Base-by-base conservation (phyloP, 2,888 invertebrate genomes). In the Hemithea aestivaria region DNA sequence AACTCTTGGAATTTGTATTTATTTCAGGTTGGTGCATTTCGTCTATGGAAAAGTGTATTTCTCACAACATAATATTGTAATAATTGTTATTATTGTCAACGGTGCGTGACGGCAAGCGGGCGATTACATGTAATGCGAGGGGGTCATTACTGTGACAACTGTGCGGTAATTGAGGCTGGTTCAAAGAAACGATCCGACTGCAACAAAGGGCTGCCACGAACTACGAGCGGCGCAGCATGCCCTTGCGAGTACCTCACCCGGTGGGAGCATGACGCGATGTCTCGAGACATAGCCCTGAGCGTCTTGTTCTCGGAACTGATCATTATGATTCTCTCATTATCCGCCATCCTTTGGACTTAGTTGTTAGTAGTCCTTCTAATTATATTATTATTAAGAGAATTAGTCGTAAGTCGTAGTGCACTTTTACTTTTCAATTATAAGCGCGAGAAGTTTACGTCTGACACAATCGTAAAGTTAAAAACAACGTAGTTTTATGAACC, bases 31-130 rank as follows among this genome's bases (percentile, higher is more conserved):
- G 25, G 25, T 41, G 20, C 26, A 34, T 23, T 39, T 29, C 38
- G 30, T 38, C 20, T n/a, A 10, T 33, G 51, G 46, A 4, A 16
- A 46, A 47, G 48, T 57, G 57, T 56, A 63, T 67, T 76, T 74
- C 70, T 66, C 71, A 76, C 68, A 73, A 66, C 16, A 16, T 2
- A 16, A 58, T 62, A 62, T 50, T 50, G 45, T 65, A 56, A 54
- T 57, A 58, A 63, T 64, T 53, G 58, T 69, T 66, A 73, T 70
- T 68, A 70, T 68, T 67, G 71, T 72, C 73, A 63, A 56, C 74
- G 62, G 66, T 73, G 80, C 80, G 77, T 80, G 77, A 76, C 81
- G 67, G 50, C 62, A 49, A 62, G 63, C 71, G 60, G 65, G 68
- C 69, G 66, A 76, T 75, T 74, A 73, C 61, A 3, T 42, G 62